Conservation (phyloP, 2,888 invertebrate species). For the Lycophotia porphyrea region DNA sequence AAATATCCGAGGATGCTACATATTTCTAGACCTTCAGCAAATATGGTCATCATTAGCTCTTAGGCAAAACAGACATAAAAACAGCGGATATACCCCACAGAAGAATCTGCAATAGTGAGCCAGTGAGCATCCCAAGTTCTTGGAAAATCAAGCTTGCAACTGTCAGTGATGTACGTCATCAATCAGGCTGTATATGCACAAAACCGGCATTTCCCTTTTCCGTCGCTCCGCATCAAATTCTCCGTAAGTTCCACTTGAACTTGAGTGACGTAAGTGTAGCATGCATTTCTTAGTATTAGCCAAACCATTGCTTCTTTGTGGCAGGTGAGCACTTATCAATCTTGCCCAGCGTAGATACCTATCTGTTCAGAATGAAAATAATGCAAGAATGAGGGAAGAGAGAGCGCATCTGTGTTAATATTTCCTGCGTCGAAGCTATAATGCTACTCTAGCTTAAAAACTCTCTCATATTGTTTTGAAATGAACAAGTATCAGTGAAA, state of each 20-base stretch:
- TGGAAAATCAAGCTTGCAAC: not conserved
- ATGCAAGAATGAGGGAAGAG: not conserved
- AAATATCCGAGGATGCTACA: not conserved
- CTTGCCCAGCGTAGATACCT: constrained; percentile 18
- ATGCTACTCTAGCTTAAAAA: not conserved
- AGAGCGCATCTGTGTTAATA: not conserved
- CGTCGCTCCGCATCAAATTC: constrained; percentile 20
- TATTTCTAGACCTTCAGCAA: not conserved
- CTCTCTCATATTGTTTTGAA: not conserved
- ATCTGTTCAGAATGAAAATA: constrained; percentile 4
- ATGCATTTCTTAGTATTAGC: constrained; percentile 37
- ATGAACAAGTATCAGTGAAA: not conserved
- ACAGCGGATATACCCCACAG: not conserved
- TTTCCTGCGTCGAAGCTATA: not conserved
- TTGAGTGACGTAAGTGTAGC: constrained; percentile 42
- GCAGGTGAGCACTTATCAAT: constrained; percentile 30
- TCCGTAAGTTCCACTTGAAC: constrained; percentile 20
- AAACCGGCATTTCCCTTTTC: constrained; percentile 31
- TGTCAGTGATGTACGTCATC: constrained; percentile 16
- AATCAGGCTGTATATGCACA: not conserved
- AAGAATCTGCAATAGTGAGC: not conserved
- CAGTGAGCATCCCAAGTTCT: not conserved
- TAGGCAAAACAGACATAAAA: not conserved
- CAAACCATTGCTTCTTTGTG: not conserved
- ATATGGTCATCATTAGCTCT: not conserved